Percentiles rank a stretch among this genome's conserved stretches.
Evolutionary conservation across 2,797 vertebrate species (phyloP).

Genomic region (Geotrypetes seraphini): DNA sequence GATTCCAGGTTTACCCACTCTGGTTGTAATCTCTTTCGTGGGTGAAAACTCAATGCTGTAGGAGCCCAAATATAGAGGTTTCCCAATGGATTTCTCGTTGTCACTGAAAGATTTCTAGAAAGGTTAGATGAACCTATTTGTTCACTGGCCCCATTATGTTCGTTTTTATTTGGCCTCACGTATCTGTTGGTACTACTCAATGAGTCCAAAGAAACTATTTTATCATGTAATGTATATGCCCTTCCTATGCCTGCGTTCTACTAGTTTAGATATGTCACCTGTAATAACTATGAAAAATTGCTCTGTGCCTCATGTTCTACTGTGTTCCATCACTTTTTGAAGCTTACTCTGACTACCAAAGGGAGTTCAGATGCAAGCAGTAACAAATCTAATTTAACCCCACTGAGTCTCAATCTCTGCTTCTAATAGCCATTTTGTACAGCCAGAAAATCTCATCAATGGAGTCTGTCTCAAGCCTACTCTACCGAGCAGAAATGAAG

Average conservation of each 20-base stretch:
- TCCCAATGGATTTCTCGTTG: too few relatives aligned
- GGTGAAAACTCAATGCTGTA: too few relatives aligned
- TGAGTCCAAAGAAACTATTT: constrained; percentile 35
- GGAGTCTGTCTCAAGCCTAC: constrained; percentile 23
- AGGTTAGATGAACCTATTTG: constrained; percentile 10
- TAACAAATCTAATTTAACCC: constrained; percentile 52
- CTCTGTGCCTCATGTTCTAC: constrained; percentile 37
- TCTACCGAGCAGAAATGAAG: constrained; percentile 14
- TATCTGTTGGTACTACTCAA: constrained; percentile 21
- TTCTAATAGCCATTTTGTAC: constrained; percentile 40
- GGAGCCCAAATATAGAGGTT: too few relatives aligned
- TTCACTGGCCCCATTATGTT: constrained; percentile 10
- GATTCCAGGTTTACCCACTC: too few relatives aligned
- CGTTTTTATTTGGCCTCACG: constrained; percentile 9
- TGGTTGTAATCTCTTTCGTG: too few relatives aligned
- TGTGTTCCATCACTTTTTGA: constrained; percentile 32
- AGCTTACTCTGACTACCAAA: constrained; percentile 43
- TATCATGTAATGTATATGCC: constrained; percentile 45
- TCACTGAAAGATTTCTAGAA: too few relatives aligned
- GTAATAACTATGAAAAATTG: constrained; percentile 91
- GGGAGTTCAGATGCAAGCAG: constrained; percentile 46
- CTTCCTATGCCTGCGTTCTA: constrained; percentile 45
- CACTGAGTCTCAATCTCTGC: constrained; percentile 38
- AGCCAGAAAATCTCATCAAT: constrained; percentile 34
- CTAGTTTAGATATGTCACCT: constrained; percentile 74